These are phyloP conservation scores for Druceiella hillmani DNA, from an alignment of 2,888 invertebrate species.

Conservation along the genomic window DNA sequence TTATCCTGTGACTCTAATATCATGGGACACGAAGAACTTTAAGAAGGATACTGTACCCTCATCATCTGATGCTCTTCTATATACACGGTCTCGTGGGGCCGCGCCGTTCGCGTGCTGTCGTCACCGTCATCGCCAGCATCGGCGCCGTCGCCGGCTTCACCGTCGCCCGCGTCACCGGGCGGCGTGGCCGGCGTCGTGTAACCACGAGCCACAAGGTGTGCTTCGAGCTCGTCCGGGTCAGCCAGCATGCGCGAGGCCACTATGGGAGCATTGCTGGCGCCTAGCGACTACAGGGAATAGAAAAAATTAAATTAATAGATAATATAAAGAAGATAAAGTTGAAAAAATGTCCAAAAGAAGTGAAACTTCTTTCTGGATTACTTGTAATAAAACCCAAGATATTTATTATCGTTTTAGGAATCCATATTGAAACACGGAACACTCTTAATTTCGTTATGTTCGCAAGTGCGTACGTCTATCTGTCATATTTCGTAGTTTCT, in stretches of 20 bases:
- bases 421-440: no score
- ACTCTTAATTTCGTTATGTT: no score
- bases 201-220: conserved; percentile 62
- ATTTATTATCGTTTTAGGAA: no score
- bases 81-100: conserved; percentile 41
- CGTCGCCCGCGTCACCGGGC: conserved; percentile 45
- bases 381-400: no score
- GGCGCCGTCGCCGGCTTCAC: conserved; percentile 38
- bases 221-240: conserved; percentile 78
- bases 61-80: conserved; percentile 44
- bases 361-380: no score
- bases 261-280: conserved; percentile 69
- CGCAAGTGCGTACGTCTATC: no score
- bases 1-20: no score
- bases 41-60: no score
- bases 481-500: no score
- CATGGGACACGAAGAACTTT: no score
- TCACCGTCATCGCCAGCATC: conserved; percentile 45
- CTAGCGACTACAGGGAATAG: conserved; percentile 49
- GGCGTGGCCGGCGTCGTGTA: conserved; percentile 52
- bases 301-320: conserved; percentile 5
- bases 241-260: conserved; percentile 79
- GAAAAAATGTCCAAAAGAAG: no score
- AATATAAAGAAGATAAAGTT: no score
- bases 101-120: conserved; percentile 36